Evolutionary conservation across 2,888 invertebrate species (phyloP).

Genomic region (Tuta absoluta): DNA sequence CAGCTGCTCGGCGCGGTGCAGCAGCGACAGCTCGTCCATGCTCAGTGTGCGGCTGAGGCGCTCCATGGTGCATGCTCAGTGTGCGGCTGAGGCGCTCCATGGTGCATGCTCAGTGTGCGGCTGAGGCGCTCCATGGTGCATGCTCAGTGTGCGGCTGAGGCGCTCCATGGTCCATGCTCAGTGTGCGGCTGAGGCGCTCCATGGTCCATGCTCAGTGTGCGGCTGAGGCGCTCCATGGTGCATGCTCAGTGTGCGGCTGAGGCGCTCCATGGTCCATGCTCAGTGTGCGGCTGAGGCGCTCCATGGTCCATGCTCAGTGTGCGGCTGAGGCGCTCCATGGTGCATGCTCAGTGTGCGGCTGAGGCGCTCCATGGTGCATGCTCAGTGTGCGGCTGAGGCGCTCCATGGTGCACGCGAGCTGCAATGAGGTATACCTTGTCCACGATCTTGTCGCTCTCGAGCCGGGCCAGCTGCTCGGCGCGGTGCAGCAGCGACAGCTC

Average conservation of each 20-base stretch:
- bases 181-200: too few species aligned
- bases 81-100: slow-evolving; percentile 89
- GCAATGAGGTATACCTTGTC: slow-evolving; percentile 83
- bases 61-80: too few species aligned
- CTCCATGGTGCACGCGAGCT: slow-evolving; percentile 61
- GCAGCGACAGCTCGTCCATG: slow-evolving; percentile 89
- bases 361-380: slow-evolving; percentile 89
- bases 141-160: slow-evolving; percentile 93
- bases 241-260: slow-evolving; percentile 92
- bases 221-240: slow-evolving; percentile 90
- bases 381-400: slow-evolving; percentile 91
- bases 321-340: too few species aligned
- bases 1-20: slow-evolving; percentile 92
- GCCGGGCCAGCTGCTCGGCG: slow-evolving; percentile 90
- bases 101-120: slow-evolving; percentile 92
- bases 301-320: slow-evolving; percentile 92
- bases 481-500: slow-evolving; percentile 91
- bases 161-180: slow-evolving; percentile 91
- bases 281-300: slow-evolving; percentile 90
- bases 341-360: slow-evolving; percentile 94
- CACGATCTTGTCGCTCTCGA: slow-evolving; percentile 91
- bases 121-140: too few species aligned
- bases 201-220: slow-evolving; percentile 94
- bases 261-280: too few species aligned
- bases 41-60: too few species aligned